Base-by-base conservation (phyloP, 2,113 vertebrate species). In the Propithecus coquereli region DNA sequence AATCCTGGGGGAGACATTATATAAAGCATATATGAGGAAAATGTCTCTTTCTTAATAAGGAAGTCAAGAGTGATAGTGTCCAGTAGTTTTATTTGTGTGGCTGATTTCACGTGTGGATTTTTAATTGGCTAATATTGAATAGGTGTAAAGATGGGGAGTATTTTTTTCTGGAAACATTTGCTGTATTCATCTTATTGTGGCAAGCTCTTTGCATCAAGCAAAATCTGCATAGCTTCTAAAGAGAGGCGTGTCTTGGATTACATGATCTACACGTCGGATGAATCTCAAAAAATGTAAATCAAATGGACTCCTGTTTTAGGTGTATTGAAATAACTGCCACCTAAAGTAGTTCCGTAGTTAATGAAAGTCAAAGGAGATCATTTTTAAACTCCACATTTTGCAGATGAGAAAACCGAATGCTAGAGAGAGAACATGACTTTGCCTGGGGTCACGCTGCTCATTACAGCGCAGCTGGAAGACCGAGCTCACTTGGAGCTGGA, bases 361-460 rank as follows among this genome's bases (percentile, higher is more conserved):
- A 52, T 34, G 9, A 86, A 87, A 80, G 68, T 47, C 63, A 74
- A 45, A 84, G 66, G 61, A 87, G 59, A 65, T 68, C 43, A 88
- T 43, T 63, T 54, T 74, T 74, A 70, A 95, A 57, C 40, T 63
- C 47, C 52, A 77, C 20, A 30, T 80, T 86, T 52, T 94, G 70
- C 25, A 89, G 82, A 86, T 43, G 73, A 96, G 86, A 82, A 97
- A 86, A 96, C 34, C 5, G 16, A 89, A 37, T 52, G 14, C 25
- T 57, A 71, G 54, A 74, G 65, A 93, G 76, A 84, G 22, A 91
- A 54, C 68, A 37, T 50, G 61, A 43, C 79, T 95, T 93, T 73
- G 40, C n/a, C 27, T 65, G 34, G 45, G 77, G 37, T 90, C 77
- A 79, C 43, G 27, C 18, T 63, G 65, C 43, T 95, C 40, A 11